A percentile compares a stretch with the other conserved stretches of the same genome.
These are phyloP conservation scores for Morone saxatilis DNA, from an alignment of 2,113 vertebrate species.

Conservation along the genomic window DNA sequence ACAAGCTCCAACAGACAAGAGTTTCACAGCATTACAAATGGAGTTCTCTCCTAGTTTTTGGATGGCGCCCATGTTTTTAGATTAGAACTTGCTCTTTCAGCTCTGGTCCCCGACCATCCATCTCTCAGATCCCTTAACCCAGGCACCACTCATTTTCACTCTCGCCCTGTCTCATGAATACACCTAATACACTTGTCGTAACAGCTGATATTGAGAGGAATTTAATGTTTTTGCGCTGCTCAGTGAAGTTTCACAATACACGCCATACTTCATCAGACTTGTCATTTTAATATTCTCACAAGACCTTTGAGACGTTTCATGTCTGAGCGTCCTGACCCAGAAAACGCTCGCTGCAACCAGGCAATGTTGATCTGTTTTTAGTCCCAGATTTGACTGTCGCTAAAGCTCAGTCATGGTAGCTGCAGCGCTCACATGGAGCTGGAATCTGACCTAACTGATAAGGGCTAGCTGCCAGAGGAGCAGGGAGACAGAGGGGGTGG, in stretches of 20 bases:
- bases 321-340: conserved; percentile 57
- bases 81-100: conserved; percentile 71
- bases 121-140: conserved; percentile 55
- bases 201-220: conserved; percentile 48
- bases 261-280: conserved; percentile 11
- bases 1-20: conserved; percentile 81
- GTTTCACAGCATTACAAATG: conserved; percentile 79
- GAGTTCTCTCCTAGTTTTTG: conserved; percentile 68
- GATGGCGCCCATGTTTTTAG: conserved; percentile 78
- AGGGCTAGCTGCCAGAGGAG: conserved; percentile 55
- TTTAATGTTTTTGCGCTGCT: conserved; percentile 34
- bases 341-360: conserved; percentile 39
- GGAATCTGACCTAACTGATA: conserved; percentile 69
- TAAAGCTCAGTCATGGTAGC: conserved; percentile 60
- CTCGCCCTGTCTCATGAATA: conserved; percentile 34
- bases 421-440: conserved; percentile 36
- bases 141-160: conserved; percentile 33
- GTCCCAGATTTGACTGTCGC: conserved; percentile 54
- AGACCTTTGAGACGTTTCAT: conserved; percentile 31
- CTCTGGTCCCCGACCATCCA: conserved; percentile 41
- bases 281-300: conserved; percentile 41
- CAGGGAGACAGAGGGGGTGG: conserved; percentile 24
- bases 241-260: conserved; percentile 1
- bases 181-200: conserved; percentile 46
- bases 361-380: conserved; percentile 44